Percentiles rank a stretch among this genome's conserved stretches.
Conservation (phyloP, 2,797 vertebrate genomes). For the Mastacembelus armatus region DNA sequence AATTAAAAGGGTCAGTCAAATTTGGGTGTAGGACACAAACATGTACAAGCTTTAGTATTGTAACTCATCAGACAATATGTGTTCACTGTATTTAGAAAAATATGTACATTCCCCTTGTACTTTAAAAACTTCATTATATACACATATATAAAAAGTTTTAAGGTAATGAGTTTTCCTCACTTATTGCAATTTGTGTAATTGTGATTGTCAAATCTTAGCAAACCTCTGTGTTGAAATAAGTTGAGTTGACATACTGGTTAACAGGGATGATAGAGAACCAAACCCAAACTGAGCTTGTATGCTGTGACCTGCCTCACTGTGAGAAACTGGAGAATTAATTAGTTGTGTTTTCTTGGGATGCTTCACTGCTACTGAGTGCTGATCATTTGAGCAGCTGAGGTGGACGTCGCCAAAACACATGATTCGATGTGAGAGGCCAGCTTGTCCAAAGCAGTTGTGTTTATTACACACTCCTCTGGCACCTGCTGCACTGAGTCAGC, state of each 20-base stretch:
- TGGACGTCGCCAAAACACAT: conserved; percentile 79
- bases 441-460: conserved; percentile 82
- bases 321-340: conserved; percentile 40
- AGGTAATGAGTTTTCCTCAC: too few species aligned
- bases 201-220: too few species aligned
- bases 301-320: not conserved
- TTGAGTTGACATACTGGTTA: not conserved
- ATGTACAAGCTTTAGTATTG: too few species aligned
- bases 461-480: conserved; percentile 84
- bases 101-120: too few species aligned
- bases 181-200: too few species aligned
- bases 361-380: conserved; percentile 43
- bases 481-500: conserved; percentile 75
- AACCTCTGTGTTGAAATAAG: not conserved
- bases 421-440: conserved; percentile 82
- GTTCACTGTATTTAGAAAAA: too few species aligned
- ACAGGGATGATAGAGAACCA: not conserved
- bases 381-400: conserved; percentile 67
- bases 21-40: too few species aligned
- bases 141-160: too few species aligned
- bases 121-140: too few species aligned
- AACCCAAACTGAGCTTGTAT: not conserved
- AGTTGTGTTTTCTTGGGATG: conserved; percentile 57
- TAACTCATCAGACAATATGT: too few species aligned
- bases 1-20: too few species aligned